These are phyloP conservation scores for Campylomormyrus numenius DNA, from an alignment of 2,113 vertebrate genomes.

Conservation along the genomic window DNA sequence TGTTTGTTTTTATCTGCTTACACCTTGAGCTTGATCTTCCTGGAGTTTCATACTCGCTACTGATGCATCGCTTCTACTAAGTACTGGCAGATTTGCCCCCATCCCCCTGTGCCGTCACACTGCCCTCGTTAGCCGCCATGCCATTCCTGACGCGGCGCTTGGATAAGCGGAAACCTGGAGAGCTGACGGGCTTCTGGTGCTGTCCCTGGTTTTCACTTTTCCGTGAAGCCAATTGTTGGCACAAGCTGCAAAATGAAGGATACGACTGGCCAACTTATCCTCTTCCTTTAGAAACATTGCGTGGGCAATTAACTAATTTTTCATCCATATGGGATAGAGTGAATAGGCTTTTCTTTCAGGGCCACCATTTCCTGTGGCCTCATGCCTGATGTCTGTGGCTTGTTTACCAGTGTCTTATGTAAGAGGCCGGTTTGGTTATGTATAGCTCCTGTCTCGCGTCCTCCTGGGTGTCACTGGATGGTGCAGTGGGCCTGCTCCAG, in stretches of 20 bases:
- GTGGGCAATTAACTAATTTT: not conserved
- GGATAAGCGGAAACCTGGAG: not conserved
- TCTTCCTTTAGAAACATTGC: not conserved
- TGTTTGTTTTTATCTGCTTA: not conserved
- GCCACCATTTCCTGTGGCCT: not conserved
- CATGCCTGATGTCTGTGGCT: not conserved
- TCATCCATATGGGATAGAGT: not conserved
- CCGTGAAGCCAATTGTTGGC: not conserved
- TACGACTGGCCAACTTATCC: not conserved
- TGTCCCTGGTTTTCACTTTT: too few relatives aligned
- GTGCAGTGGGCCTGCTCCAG: not conserved
- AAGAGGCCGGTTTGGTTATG: not conserved
- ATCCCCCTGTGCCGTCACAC: too few relatives aligned
- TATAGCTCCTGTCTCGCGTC: not conserved
- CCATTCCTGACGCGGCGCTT: not conserved
- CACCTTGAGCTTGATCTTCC: not conserved
- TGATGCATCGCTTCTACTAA: not conserved
- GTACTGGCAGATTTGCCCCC: not conserved
- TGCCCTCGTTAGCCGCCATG: not conserved
- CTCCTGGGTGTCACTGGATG: not conserved
- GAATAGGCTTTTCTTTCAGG: not conserved
- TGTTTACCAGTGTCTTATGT: not conserved
- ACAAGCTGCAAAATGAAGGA: not conserved
- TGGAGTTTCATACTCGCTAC: not conserved
- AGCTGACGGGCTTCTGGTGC: not conserved